Percentiles rank a stretch among this genome's conserved stretches.
Evolutionary conservation across 2,797 vertebrate species (phyloP).

Genomic region (Trematomus bernacchii): DNA sequence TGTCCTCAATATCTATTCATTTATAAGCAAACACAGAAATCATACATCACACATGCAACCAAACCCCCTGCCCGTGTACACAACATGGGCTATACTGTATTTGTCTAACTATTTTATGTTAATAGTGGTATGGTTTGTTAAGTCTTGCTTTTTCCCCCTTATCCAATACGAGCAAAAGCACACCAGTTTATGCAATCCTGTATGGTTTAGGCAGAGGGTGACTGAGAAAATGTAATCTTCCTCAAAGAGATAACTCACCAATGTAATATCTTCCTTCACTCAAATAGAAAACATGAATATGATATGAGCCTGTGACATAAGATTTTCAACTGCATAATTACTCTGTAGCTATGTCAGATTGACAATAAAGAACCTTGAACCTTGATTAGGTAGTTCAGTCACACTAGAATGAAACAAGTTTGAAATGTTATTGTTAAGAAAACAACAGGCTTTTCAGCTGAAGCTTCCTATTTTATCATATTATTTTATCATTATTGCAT

Average conservation of each 20-base stretch:
- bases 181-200: constrained; percentile 36
- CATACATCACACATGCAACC: constrained; percentile 7
- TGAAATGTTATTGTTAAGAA: not conserved
- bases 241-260: not conserved
- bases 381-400: not conserved
- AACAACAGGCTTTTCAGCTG: not conserved
- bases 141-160: constrained; percentile 22
- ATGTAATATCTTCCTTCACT: not conserved
- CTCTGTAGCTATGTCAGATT: too few relatives aligned
- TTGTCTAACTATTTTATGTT: constrained; percentile 20
- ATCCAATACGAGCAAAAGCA: constrained; percentile 21
- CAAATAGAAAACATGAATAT: not conserved
- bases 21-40: constrained; percentile 22
- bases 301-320: too few relatives aligned
- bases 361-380: too few relatives aligned
- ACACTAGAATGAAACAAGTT: not conserved
- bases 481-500: not conserved
- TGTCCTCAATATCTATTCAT: not conserved
- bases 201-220: constrained; percentile 25
- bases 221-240: constrained; percentile 36
- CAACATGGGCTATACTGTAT: not conserved
- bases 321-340: too few relatives aligned
- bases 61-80: not conserved
- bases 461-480: not conserved
- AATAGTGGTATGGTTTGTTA: constrained; percentile 32